Conservation (phyloP, 2,797 vertebrate genomes). For the Thunnus albacares region DNA sequence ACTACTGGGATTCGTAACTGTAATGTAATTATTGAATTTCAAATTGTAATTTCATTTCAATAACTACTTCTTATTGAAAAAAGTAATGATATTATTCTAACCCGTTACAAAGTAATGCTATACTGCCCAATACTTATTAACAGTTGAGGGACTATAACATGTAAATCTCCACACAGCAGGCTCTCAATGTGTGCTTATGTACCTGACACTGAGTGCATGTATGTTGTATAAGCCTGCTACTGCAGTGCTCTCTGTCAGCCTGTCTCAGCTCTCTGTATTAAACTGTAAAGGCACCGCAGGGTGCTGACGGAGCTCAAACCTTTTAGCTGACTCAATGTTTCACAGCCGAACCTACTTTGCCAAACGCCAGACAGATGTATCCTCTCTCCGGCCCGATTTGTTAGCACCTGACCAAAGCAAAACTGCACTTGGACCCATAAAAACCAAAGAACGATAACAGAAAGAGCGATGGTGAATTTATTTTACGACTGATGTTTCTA, state of each 20-base stretch:
- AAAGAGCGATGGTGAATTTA: conserved; percentile 47
- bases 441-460: conserved; percentile 64
- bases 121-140: too few relatives aligned
- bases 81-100: too few relatives aligned
- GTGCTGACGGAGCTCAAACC: conserved; percentile 82
- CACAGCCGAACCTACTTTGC: conserved; percentile 66
- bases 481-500: conserved; percentile 68
- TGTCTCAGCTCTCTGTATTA: conserved; percentile 68
- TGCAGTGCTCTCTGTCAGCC: conserved; percentile 67
- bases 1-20: too few relatives aligned
- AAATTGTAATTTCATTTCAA: too few relatives aligned
- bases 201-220: conserved; percentile 36
- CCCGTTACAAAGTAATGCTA: too few relatives aligned
- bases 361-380: conserved; percentile 76
- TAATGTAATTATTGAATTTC: too few relatives aligned
- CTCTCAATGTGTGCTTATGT: neutral
- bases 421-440: conserved; percentile 68
- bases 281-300: conserved; percentile 77
- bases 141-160: neutral
- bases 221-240: conserved; percentile 58
- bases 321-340: conserved; percentile 84
- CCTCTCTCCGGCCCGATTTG: conserved; percentile 62
- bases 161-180: conserved; percentile 7
- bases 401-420: conserved; percentile 77
- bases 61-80: too few relatives aligned